Evolutionary conservation across 2,113 vertebrate genomes (phyloP), one percentile per base, ranked within the genome.

Genomic region (Chaetodon trifascialis): DNA sequence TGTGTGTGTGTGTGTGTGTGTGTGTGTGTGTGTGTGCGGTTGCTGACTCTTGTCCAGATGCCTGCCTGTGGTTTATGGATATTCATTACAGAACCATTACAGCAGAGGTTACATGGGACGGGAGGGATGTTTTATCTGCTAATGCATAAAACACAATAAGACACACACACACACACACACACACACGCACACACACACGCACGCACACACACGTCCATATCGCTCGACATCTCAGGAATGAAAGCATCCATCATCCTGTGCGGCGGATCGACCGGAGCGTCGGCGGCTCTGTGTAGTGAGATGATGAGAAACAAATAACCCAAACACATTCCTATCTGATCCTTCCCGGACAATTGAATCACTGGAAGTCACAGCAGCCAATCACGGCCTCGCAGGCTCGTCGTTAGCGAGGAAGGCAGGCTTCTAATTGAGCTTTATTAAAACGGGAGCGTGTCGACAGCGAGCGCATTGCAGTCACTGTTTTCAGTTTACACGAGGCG

Each of bases 51-150:
- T 74, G 59, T 79, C 60, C 77, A 76, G 62, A 86, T 87, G 84
- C 66, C 79, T 62, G 72, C 6, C 81, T 87, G 88, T 90, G 86
- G 87, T 93, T 92, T 89, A 91, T 91, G 76, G 90, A 86, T 91
- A 93, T 93, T 92, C 90, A 93, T 93, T 93, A 91, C 85, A 88
- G 76, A 86, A 77, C 85, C 86, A 93, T 93, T 91, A 91, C 80
- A 89, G 83, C 88, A 83, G 90, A 92, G 90, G 89, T 93, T 89
- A 92, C 89, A 91, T 25, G 49, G 79, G 86, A 88, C 76, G 23
- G 73, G 47, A 60, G 75, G 73, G 67, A 86, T 81, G 78, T 87
- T 91, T 89, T 90, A 88, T 90, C 83, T 79, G 58, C 51, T 72
- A 91, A 88, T 79, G 58, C 84, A 87, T 87, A 91, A 91, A 92